Conservation (phyloP, 2,797 vertebrate species). For the Chiloscyllium punctatum region DNA sequence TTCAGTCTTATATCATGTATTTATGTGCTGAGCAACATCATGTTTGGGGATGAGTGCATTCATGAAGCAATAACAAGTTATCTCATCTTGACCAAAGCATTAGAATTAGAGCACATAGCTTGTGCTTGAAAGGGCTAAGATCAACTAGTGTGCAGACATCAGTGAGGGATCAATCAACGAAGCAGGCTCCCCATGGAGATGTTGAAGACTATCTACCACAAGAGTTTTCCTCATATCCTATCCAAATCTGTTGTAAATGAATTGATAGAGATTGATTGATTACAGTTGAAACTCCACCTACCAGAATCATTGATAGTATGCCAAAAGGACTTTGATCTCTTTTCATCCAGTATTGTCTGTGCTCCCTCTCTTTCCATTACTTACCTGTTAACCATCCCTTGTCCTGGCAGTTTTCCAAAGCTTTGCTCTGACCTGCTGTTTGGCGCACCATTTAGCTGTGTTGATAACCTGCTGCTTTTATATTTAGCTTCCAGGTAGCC, state of each 20-base stretch:
- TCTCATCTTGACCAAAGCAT: not conserved
- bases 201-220: not conserved
- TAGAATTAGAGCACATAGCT: not conserved
- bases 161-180: not conserved
- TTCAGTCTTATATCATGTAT: not conserved
- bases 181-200: not conserved
- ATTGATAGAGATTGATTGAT: not conserved
- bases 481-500: not conserved
- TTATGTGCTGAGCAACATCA: not conserved
- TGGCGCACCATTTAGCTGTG: no score
- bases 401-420: not conserved
- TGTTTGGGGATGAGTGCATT: not conserved
- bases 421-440: not conserved
- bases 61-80: not conserved
- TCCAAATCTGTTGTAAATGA: not conserved
- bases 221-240: not conserved
- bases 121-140: not conserved
- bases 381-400: not conserved
- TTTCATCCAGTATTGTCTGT: not conserved
- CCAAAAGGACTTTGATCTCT: not conserved
- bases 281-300: no score
- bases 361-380: not conserved
- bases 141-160: not conserved
- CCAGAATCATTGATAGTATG: no score
- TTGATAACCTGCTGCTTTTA: not conserved